Conservation (phyloP, 2,888 invertebrate genomes). For the Sipunculus nudus region DNA sequence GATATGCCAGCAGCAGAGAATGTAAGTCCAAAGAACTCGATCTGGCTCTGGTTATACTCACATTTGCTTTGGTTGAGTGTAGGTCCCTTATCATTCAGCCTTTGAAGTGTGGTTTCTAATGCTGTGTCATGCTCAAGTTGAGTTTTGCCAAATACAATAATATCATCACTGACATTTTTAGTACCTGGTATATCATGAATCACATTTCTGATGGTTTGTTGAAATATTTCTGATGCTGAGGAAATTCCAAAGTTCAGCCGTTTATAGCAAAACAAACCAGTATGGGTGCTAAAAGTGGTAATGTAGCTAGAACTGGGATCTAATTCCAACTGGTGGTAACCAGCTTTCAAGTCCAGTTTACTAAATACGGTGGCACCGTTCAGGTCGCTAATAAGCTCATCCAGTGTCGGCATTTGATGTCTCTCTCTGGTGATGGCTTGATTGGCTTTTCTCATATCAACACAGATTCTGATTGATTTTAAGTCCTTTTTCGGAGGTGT, state of each 20-base stretch:
- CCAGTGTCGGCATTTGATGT: constrained; percentile 38
- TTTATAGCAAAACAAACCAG: constrained; percentile 40
- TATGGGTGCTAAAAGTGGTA: constrained; percentile 42
- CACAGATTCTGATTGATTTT: no score
- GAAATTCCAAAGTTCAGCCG: constrained; percentile 41
- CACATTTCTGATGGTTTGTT: constrained; percentile 61
- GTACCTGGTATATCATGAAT: constrained; percentile 54
- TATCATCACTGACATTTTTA: constrained; percentile 63
- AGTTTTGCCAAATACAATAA: constrained; percentile 54
- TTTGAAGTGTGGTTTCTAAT: constrained; percentile 42
- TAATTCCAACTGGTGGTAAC: constrained; percentile 44
- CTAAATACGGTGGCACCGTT: constrained; percentile 40
- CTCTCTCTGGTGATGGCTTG: constrained; percentile 38
- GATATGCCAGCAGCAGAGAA: not conserved
- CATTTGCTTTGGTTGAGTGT: constrained; percentile 55
- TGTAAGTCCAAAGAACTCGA: not conserved
- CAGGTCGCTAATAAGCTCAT: constrained; percentile 41
- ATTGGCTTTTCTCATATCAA: constrained; percentile 45
- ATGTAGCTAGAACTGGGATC: constrained; percentile 43
- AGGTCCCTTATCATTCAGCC: constrained; percentile 30
- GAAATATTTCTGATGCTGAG: constrained; percentile 67
- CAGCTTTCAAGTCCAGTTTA: constrained; percentile 39
- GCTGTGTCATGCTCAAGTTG: constrained; percentile 51
- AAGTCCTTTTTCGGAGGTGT: not conserved
- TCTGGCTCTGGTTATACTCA: constrained; percentile 22